Evolutionary conservation across 2,113 vertebrate species (phyloP), one percentile per base, ranked within the genome.

Genomic region (Carettochelys insculpta): DNA sequence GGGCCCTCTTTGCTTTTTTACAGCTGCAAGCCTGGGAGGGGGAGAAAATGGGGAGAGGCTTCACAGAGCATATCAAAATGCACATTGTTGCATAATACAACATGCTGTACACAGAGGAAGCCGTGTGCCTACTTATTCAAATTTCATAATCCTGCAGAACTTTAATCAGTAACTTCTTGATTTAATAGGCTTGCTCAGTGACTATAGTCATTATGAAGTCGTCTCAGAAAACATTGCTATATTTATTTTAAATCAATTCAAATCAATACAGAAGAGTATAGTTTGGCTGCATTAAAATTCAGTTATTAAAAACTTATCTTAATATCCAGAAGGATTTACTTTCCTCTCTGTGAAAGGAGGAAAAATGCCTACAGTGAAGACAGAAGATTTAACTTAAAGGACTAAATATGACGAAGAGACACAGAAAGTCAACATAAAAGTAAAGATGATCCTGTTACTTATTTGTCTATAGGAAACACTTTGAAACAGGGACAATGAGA

Each of bases 141-240:
- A n/a, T n/a, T n/a, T n/a, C n/a, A n/a, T n/a, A n/a, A n/a, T n/a
- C n/a, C n/a, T n/a, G n/a, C n/a, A n/a, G n/a, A n/a, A n/a, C n/a
- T n/a, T n/a, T n/a, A n/a, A n/a, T n/a, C n/a, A n/a, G n/a, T n/a
- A n/a, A n/a, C n/a, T n/a, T n/a, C n/a, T n/a, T n/a, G n/a, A n/a
- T n/a, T n/a, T n/a, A n/a, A n/a, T n/a, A n/a, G n/a, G n/a, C n/a
- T 92, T 95, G 82, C 38, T 91, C 47, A 87, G 91, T 89, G 88
- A 91, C 27, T 48, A 34, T 61, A 83, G 89, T 91, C 92, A 91
- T 87, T n/a, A 83, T 58, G 58, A 61, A 61, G 58, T 27, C 24
- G 53, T 61, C n/a, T 61, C 31, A 61, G 58, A 61, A 31, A 61
- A 34, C 31, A 34, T 61, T n/a, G n/a, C n/a, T n/a, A 34, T 56